Evolutionary conservation across 2,797 vertebrate genomes (phyloP), one percentile per base, ranked within the genome.

Genomic region (Megaceryle alcyon): DNA sequence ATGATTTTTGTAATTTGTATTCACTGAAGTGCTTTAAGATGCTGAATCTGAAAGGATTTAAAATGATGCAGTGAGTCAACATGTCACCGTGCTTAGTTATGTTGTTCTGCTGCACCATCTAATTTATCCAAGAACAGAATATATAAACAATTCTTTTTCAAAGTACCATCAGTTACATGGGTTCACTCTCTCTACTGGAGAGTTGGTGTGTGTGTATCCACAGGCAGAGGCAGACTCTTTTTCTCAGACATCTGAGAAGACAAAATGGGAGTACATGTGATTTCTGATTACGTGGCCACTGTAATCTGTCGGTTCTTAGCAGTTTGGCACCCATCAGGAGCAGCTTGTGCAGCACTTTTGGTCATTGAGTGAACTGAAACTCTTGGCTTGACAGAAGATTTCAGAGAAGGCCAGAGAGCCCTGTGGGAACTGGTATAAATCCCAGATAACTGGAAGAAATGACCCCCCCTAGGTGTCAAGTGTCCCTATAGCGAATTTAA

Each of bases 171-270:
- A 17, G 20, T 60, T 60, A 20, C 3, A 6, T 20, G 20, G 26
- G 61, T 71, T 68, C 48, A 6, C 20, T 53, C 23, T 25, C 22
- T 41, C 10, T 28, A 0, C 5, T 48, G 8, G 25, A 46, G 31
- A 28, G 7, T 18, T 10, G 44, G 18, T 43, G 31, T 37, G 12
- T 12, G 4, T 31, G 3, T 0, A 0, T n/a, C 6, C 14, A 29
- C 23, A 65, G 51, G 15, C n/a, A 35, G 10, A 48, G 22, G 14
- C 11, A 7, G 18, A 5, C 16, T 9, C 16, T 37, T 49, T 53
- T 79, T 81, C 31, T 81, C n/a, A 37, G 37, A 13, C 6, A 17
- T 37, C 56, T 86, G 29, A 7, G 6, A 66, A 93, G 65, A 19
- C 15, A 46, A 20, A 88, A 31, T 14, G 10, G 5, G 53, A 37